Percentiles rank a stretch among this genome's conserved stretches.
Conservation (phyloP, 2,888 invertebrate genomes). For the Liodrosophila aerea region DNA sequence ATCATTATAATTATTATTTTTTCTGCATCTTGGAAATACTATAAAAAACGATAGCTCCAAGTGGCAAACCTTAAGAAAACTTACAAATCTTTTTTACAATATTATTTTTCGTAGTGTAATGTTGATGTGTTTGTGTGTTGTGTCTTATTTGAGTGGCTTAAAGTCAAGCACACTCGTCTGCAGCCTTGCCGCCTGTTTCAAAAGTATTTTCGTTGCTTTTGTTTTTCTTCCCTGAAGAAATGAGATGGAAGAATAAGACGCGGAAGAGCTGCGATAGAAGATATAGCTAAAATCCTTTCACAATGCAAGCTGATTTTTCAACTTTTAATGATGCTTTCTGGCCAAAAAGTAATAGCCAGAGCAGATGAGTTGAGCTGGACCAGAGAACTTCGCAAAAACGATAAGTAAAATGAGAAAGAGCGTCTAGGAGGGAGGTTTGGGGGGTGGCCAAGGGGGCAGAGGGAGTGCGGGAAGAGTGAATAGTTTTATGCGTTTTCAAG, state of each 20-base stretch:
- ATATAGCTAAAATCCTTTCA: slow-evolving; percentile 39
- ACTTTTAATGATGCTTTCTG: slow-evolving; percentile 68
- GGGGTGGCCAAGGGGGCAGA: too few relatives aligned
- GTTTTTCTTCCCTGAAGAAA: not conserved
- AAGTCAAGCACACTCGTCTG: too few relatives aligned
- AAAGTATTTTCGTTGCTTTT: too few relatives aligned
- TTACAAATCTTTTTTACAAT: too few relatives aligned
- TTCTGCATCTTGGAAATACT: too few relatives aligned
- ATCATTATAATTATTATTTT: too few relatives aligned
- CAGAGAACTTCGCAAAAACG: slow-evolving; percentile 1
- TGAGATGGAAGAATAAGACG: not conserved
- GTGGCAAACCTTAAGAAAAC: too few relatives aligned
- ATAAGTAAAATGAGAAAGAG: not conserved
- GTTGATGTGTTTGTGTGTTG: too few relatives aligned
- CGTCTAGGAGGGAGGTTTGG: not conserved
- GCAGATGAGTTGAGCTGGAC: slow-evolving; percentile 6
- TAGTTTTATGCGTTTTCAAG: slow-evolving; percentile 74
- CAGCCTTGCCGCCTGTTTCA: too few relatives aligned
- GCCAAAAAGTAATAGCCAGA: slow-evolving; percentile 41
- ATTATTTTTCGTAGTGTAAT: too few relatives aligned
- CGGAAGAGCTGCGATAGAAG: not conserved
- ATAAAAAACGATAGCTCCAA: too few relatives aligned
- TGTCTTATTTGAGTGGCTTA: too few relatives aligned
- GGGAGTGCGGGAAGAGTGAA: slow-evolving; percentile 27
- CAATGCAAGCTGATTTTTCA: slow-evolving; percentile 63